Evolutionary conservation across 2,113 vertebrate genomes (phyloP).

Genomic region (Pelmatolapia mariae): DNA sequence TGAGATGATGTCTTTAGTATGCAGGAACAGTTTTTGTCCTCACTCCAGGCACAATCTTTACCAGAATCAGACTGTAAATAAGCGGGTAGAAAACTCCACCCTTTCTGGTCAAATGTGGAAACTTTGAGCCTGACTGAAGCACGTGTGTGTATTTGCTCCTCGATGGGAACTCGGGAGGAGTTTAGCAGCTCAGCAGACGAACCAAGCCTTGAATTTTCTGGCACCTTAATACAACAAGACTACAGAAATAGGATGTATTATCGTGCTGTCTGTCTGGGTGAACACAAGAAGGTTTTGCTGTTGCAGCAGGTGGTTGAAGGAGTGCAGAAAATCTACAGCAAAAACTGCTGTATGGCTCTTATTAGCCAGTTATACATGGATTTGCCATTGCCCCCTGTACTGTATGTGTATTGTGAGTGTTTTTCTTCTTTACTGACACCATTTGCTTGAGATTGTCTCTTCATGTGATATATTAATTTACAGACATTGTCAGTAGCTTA

Average conservation of each 20-base stretch:
- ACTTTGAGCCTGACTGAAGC: constrained; percentile 40
- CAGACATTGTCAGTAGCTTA: neutral
- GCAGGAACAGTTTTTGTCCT: neutral
- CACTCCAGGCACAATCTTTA: neutral
- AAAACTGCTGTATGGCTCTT: neutral
- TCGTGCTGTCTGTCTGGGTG: neutral
- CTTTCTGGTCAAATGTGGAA: constrained; percentile 41
- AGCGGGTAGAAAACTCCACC: constrained; percentile 27
- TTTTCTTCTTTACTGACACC: neutral
- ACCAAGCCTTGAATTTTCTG: neutral
- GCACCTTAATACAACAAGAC: neutral
- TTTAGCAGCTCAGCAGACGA: neutral
- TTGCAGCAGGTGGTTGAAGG: neutral
- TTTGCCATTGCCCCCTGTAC: neutral
- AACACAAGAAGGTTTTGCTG: neutral
- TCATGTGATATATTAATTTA: neutral
- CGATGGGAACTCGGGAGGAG: constrained; percentile 11
- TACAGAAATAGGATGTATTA: neutral
- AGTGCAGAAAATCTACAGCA: neutral
- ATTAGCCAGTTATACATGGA: neutral
- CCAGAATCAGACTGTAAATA: constrained; percentile 11
- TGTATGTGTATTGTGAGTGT: neutral
- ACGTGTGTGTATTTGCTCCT: constrained; percentile 30
- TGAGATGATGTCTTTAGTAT: neutral
- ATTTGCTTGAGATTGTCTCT: neutral